Evolutionary conservation across 2,113 vertebrate genomes (phyloP).

Genomic region (Tichodroma muraria): DNA sequence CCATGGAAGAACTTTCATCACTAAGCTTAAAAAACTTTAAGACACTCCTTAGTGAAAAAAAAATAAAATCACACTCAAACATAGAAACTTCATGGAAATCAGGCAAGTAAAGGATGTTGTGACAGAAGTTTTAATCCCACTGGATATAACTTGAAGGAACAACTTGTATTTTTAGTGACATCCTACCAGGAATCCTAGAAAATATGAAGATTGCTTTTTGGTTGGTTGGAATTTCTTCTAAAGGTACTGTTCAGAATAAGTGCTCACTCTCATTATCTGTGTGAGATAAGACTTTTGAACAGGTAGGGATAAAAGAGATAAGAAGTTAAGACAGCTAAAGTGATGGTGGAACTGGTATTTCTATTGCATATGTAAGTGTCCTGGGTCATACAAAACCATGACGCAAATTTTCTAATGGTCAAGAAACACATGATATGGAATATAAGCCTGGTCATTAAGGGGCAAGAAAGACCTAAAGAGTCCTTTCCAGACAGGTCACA

Average conservation of each 20-base stretch:
- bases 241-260: neutral
- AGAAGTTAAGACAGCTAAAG: neutral
- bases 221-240: neutral
- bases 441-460: neutral
- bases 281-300: neutral
- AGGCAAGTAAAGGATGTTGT: neutral
- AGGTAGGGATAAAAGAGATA: neutral
- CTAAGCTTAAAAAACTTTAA: neutral
- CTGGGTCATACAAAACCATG: neutral
- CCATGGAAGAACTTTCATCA: neutral
- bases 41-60: neutral
- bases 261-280: neutral
- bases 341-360: neutral
- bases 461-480: neutral
- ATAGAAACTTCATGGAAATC: neutral
- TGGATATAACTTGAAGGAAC: neutral
- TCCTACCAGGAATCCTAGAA: neutral
- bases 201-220: neutral
- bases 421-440: neutral
- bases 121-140: neutral
- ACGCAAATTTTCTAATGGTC: neutral
- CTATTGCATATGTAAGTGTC: neutral
- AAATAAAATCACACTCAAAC: neutral
- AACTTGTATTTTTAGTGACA: constrained; percentile 1
- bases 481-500: neutral